Base-by-base conservation (phyloP, 2,888 invertebrate species). In the Acrobasis consociella region DNA sequence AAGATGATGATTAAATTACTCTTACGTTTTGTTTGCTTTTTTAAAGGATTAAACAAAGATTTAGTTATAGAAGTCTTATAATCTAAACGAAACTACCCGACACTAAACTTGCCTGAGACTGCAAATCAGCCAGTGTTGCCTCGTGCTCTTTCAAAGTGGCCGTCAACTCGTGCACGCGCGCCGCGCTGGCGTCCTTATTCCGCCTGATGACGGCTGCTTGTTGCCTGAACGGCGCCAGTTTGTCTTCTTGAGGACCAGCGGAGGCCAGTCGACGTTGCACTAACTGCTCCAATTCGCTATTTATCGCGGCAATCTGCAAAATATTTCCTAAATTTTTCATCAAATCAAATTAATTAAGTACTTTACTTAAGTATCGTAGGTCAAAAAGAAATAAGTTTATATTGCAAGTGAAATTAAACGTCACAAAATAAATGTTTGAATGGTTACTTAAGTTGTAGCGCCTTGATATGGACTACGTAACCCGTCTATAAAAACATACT, bases 191-290 rank as follows among this genome's bases (percentile, higher is more conserved):
- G 67, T 96, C 96, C 80, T 97, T 97, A 80, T 97, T 97, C 64
- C 97, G 94, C 11, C 95, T 93, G 56, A 97, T 96, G 31, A 96
- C 95, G 0, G 95, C 94, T 0, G 97, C 97, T 87, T 98, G 97
- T 78, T 98, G 97, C 42, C 97, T 93, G 80, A 97, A 97, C 52
- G 97, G 95, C 1, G 96, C 95, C 67, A 97, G 88, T 80, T 97
- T 96, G 81, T 97, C 97, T 65, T 94, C 94, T 63, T 93, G 91
- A 73, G 94, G 94, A 64, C 95, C 95, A 0, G 94, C 92, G 42
- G 93, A 93, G 10, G 94, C 93, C 80, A 97, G 93, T 69, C 95
- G 94, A 61, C 94, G 94, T 81, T 97, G 96, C 0, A 96, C 94
- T 65, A 97, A 82, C 66, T 94, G 93, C 74, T 96, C 96, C 65